Conservation (phyloP, 2,797 vertebrate species). For the Chlorospingus flavigularis region DNA sequence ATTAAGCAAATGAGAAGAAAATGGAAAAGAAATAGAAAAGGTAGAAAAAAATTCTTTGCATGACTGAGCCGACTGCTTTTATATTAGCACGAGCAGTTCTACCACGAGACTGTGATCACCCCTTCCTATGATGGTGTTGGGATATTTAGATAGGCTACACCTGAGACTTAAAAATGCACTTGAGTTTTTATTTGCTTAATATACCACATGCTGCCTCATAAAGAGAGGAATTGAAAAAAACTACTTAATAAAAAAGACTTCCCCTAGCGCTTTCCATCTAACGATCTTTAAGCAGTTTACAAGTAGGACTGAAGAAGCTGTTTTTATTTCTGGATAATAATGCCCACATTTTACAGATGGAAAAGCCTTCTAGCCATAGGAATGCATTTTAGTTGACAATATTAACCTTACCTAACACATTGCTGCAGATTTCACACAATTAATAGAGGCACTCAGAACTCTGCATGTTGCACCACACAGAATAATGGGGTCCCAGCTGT, state of each 20-base stretch:
- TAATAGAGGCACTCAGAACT: neutral
- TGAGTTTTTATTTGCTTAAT: neutral
- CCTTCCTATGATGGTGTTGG: neutral
- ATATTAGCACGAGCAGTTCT: neutral
- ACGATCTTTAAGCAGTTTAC: neutral
- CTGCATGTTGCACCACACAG: neutral
- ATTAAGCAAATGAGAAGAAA: conserved; percentile 3
- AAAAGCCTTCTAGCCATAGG: neutral
- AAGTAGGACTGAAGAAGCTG: neutral
- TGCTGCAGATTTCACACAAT: neutral
- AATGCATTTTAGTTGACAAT: neutral
- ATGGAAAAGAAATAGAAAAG: neutral
- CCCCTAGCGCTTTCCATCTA: neutral
- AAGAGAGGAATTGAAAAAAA: neutral
- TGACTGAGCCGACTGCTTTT: neutral
- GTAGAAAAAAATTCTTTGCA: neutral
- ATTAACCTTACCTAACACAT: neutral
- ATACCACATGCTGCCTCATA: neutral
- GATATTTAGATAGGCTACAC: neutral
- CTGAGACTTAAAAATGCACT: neutral
- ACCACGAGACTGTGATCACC: neutral
- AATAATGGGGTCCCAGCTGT: rapidly evolving
- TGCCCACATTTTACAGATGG: neutral
- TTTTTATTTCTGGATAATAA: neutral
- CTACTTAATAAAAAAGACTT: neutral